Conservation (phyloP, 2,888 invertebrate genomes). For the Drosophila mulleri region DNA sequence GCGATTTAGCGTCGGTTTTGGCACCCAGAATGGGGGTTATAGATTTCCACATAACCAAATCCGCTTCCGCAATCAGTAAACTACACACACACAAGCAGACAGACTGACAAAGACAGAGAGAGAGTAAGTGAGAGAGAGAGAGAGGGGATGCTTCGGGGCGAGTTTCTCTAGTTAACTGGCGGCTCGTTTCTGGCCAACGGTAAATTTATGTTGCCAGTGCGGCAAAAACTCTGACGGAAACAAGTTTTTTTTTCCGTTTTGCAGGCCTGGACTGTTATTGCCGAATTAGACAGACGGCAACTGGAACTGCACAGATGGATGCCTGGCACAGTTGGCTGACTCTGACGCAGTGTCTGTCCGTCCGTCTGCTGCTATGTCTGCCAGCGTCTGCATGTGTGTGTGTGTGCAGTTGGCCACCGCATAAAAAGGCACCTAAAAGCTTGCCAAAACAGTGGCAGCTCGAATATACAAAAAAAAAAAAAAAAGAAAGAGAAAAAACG, state of each 20-base stretch:
- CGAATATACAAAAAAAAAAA: constrained; percentile 1
- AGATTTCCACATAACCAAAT: constrained; percentile 77
- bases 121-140: too few relatives aligned
- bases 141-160: background rate
- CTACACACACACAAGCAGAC: constrained; percentile 53
- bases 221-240: constrained; percentile 66
- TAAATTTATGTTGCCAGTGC: constrained; percentile 74
- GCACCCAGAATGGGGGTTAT: constrained; percentile 45
- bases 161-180: constrained; percentile 71
- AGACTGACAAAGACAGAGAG: background rate
- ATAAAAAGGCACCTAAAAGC: constrained; percentile 71
- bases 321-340: constrained; percentile 76
- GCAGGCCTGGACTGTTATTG: constrained; percentile 59
- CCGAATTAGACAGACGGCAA: constrained; percentile 76
- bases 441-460: constrained; percentile 55
- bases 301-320: constrained; percentile 77
- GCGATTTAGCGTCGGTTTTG: constrained; percentile 66
- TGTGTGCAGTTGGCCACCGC: constrained; percentile 67
- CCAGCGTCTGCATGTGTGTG: background rate
- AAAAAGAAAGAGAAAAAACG: constrained; percentile 5
- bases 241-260: constrained; percentile 46
- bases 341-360: constrained; percentile 57
- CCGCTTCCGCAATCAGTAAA: constrained; percentile 80
- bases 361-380: constrained; percentile 17
- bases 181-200: constrained; percentile 77